Evolutionary conservation across 1,140 invertebrate genomes (phyloP).

Genomic region (Cotesia typhae): DNA sequence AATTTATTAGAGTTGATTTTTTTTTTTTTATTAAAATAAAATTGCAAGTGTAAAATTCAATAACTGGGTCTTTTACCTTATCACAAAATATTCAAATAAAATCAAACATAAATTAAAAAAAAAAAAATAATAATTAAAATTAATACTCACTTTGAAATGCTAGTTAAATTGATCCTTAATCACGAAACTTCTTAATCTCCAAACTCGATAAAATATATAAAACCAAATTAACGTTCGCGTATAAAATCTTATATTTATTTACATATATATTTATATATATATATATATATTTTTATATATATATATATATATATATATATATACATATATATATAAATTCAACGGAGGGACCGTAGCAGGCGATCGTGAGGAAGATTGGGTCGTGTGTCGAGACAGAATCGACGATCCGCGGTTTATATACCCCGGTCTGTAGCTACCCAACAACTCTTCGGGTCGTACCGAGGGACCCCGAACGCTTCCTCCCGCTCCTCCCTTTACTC

Average conservation of each 20-base stretch:
- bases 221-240: not conserved
- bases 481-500: not conserved
- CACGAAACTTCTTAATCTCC: too few species aligned
- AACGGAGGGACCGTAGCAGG: conserved; percentile 39
- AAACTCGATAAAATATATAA: not conserved
- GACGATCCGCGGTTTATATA: conserved; percentile 63
- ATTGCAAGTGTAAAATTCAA: too few species aligned
- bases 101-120: not conserved
- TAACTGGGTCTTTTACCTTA: too few species aligned
- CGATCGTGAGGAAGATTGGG: conserved; percentile 59
- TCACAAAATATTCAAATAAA: not conserved
- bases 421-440: conserved; percentile 55
- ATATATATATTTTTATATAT: too few species aligned
- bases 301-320: not conserved
- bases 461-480: conserved; percentile 37
- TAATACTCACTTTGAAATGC: conserved; percentile 14
- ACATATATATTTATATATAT: not conserved
- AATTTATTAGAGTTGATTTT: too few species aligned
- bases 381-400: conserved; percentile 63
- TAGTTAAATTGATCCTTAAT: not conserved
- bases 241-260: too few species aligned
- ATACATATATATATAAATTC: conserved; percentile 28
- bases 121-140: not conserved
- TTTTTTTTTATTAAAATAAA: too few species aligned
- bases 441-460: conserved; percentile 34